Percentiles rank a stretch among this genome's conserved stretches.
Evolutionary conservation across 2,797 vertebrate genomes (phyloP).

Genomic region (Tokudaia tokunoshimensis): DNA sequence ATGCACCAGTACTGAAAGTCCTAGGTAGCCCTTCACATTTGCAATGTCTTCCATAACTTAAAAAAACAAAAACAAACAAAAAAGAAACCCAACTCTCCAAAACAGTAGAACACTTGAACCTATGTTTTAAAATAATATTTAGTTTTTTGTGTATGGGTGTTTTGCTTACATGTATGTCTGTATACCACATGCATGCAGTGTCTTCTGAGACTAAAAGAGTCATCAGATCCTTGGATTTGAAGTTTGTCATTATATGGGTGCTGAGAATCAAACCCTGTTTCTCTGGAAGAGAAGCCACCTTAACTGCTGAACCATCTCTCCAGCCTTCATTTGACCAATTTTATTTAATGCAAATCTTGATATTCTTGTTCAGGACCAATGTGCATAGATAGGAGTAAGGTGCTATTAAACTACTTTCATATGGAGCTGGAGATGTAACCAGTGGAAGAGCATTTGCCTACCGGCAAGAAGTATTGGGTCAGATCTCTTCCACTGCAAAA

Average conservation of each 20-base stretch:
- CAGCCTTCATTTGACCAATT: slow-evolving; percentile 14
- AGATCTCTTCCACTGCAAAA: background rate
- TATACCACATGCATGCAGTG: background rate
- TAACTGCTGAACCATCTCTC: background rate
- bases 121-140: background rate
- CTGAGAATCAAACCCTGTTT: background rate
- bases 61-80: slow-evolving; percentile 27
- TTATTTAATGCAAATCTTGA: slow-evolving; percentile 25
- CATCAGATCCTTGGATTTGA: background rate
- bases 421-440: background rate
- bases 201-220: background rate
- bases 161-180: background rate
- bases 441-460: background rate
- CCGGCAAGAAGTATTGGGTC: background rate
- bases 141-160: background rate
- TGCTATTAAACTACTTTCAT: slow-evolving; percentile 55
- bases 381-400: background rate
- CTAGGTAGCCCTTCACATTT: slow-evolving; percentile 16
- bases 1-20: background rate
- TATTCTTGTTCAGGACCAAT: background rate
- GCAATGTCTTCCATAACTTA: background rate
- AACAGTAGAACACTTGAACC: slow-evolving; percentile 35
- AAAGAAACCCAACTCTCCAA: background rate
- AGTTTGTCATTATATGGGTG: background rate
- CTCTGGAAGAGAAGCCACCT: background rate